Evolutionary conservation across 2,113 vertebrate species (phyloP).

Genomic region (Rutilus rutilus): DNA sequence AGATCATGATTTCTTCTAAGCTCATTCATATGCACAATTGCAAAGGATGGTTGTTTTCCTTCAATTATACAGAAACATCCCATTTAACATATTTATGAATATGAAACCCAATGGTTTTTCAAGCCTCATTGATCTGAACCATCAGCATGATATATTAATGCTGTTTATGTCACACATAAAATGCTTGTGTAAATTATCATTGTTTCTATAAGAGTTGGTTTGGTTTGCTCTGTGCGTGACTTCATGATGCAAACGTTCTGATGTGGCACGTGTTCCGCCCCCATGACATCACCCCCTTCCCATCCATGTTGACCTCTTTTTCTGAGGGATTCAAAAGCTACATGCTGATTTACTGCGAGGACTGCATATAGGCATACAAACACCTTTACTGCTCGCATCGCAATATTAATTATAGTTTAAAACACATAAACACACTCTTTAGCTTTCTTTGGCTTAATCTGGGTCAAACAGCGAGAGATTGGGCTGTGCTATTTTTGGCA

Average conservation of each 20-base stretch:
- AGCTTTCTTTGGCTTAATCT: constrained; percentile 70
- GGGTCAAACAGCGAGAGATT: constrained; percentile 78
- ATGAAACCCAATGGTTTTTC: constrained; percentile 1
- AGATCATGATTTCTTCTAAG: neutral
- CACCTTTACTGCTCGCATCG: constrained; percentile 59
- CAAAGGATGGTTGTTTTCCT: neutral
- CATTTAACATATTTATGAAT: neutral
- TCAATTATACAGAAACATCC: neutral
- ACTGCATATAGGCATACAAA: neutral
- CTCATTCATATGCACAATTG: constrained; percentile 13
- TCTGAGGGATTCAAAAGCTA: constrained; percentile 39
- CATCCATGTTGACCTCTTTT: constrained; percentile 41
- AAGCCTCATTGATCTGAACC: neutral
- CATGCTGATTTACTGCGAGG: constrained; percentile 22
- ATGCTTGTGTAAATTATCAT: neutral
- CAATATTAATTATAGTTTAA: constrained; percentile 51
- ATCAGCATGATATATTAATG: constrained; percentile 8
- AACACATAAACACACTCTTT: constrained; percentile 44
- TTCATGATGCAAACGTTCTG: constrained; percentile 33
- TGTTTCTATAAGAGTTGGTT: neutral
- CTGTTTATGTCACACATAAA: neutral
- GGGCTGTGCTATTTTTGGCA: constrained; percentile 74
- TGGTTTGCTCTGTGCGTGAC: constrained; percentile 32
- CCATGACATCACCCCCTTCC: constrained; percentile 44
- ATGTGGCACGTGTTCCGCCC: constrained; percentile 57